Evolutionary conservation across 2,888 invertebrate genomes (phyloP), one percentile per base, ranked within the genome.

Genomic region (Nephrotoma appendiculata): DNA sequence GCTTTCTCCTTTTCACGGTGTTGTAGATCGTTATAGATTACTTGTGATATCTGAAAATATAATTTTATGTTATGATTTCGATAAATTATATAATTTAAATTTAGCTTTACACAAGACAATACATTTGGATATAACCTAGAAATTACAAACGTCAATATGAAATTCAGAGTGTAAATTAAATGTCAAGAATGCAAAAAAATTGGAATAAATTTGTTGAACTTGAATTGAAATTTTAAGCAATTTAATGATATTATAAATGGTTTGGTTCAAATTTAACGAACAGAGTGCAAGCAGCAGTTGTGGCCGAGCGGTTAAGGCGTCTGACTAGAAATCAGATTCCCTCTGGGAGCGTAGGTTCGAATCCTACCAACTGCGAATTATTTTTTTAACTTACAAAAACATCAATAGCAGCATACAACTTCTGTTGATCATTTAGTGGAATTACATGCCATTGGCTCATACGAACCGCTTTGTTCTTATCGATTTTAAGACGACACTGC

Each of bases 351-450:
- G 90, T 91, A 91, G 91, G 91, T 90, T 91, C 91, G 91, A 91
- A 90, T 90, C 90, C 90, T 91, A 90, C 90, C 91, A 90, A 89
- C 91, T 91, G 11, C 86, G 31, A 85, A 83, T n/a, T 83, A 44
- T 85, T 86, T 41, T 5, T 9, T 15, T 45, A 57, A 90, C 93
- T 91, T 90, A 94, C 95, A 90, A 94, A 94, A 88, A 94, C 94
- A 91, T 95, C 95, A 85, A 93, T 94, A 6, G 95, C 94, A 42
- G 94, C 94, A 90, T 95, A 94, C 87, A 90, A 89, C 89, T 92
- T 91, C 89, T 94, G 94, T 41, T 91, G 91, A 87, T 92, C 89
- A 87, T 91, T 92, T 85, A 94, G 90, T 7, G 94, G 94, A 85
- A 93, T 90, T 19, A 93, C 90, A 89, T 94, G 92, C 94, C 94